These are phyloP conservation scores for Coracias cyanogaster DNA, from an alignment of 2,797 vertebrate species.

Conservation along the genomic window DNA sequence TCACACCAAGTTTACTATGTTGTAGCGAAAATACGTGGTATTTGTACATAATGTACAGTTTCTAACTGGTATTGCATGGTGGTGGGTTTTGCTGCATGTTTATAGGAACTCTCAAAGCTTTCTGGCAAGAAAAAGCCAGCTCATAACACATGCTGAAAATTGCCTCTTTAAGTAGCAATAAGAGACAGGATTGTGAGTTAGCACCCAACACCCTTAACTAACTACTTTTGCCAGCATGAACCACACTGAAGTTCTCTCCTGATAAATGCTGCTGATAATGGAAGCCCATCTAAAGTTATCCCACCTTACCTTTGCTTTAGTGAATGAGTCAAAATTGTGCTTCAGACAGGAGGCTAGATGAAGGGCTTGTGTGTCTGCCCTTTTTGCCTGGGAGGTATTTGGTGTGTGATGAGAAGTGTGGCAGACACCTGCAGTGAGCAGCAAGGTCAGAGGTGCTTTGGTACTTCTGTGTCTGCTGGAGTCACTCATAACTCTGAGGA, in stretches of 20 bases:
- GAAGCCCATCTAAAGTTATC: neutral
- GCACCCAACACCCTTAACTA: neutral
- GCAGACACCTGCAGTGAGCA: neutral
- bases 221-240: neutral
- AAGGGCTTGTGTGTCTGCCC: neutral
- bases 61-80: neutral
- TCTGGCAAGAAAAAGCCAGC: neutral
- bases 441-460: neutral
- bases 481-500: neutral
- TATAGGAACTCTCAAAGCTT: neutral
- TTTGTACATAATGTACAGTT: neutral
- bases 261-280: neutral
- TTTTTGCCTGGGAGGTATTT: neutral
- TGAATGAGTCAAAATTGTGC: neutral
- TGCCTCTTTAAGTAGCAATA: neutral
- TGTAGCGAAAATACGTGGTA: neutral
- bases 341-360: neutral
- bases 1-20: neutral
- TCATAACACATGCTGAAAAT: neutral
- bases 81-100: neutral
- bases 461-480: neutral
- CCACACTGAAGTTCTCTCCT: neutral
- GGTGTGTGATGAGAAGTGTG: neutral
- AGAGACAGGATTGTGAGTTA: neutral
- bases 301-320: neutral